Evolutionary conservation across 2,113 vertebrate genomes (phyloP), one percentile per base, ranked within the genome.

Genomic region (Tamias sibiricus): DNA sequence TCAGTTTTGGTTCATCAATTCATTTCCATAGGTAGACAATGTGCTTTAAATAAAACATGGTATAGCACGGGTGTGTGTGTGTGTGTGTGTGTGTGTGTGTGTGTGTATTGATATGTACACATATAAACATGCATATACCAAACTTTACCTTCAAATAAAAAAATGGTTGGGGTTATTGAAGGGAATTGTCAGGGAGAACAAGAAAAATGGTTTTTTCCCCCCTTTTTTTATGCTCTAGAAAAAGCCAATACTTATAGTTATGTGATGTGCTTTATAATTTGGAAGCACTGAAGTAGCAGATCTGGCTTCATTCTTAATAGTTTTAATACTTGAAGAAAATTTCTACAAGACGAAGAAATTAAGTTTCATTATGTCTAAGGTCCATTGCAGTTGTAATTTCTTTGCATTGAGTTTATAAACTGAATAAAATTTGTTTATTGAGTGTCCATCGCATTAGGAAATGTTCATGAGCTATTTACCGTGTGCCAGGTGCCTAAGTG

Each of bases 101-200:
- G 17, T 79, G 19, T 35, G 30, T 66, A 2, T 32, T 16, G 3
- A 7, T 57, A 26, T 74, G 2, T 72, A 32, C 26, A 6, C n/a
- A 3, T 1, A 17, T 40, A n/a, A 9, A 3, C 1, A 42, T 19
- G 8, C 1, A 40, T 28, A 28, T 28, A 44, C 2, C 9, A 8
- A 37, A 1, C 8, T 59, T 92, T 75, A 40, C 90, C 79, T 71
- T 64, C 28, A 47, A 89, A 40, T 88, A 74, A 32, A n/a, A 89
- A 84, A 69, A 47, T 13, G 52, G 8, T 64, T 81, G 44, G 59
- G 1, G 11, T 90, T 42, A 19, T 35, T 72, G 12, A 52, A 86
- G 8, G 28, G 0, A 57, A 2, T 88, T 84, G 49, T 59, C 8
- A 93, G 37, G 37, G 37, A 47, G 44, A 8, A 44, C 8, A 35